A percentile compares a stretch with the other conserved stretches of the same genome.
Conservation (phyloP, 2,113 vertebrate species). For the Procavia capensis region DNA sequence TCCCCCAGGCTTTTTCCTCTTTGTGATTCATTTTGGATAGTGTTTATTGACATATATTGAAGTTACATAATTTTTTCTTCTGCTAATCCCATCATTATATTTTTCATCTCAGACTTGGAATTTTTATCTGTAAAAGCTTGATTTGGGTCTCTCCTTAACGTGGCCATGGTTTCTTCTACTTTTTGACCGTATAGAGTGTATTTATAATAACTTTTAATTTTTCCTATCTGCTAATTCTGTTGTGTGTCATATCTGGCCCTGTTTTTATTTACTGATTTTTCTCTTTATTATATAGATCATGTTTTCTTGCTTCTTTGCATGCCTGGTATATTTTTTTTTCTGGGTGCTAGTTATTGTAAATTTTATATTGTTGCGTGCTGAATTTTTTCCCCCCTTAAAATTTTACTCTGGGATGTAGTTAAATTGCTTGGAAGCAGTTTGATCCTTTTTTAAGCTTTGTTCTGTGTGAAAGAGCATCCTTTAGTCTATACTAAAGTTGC, state of each 20-base stretch:
- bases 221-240: not conserved
- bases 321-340: not conserved
- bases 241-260: not conserved
- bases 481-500: not conserved
- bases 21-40: not conserved
- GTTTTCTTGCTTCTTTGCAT: not conserved
- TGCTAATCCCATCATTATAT: not conserved
- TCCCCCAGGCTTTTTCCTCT: not conserved
- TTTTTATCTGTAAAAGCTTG: constrained; percentile 11
- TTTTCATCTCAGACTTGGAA: not conserved
- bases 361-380: not conserved
- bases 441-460: constrained; percentile 30
- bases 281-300: not conserved
- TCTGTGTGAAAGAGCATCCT: not conserved
- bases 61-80: not conserved
- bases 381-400: not conserved
- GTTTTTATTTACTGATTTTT: not conserved
- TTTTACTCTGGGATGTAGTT: not conserved
- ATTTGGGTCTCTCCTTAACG: not conserved
- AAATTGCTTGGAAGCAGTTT: not conserved
- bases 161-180: not conserved
- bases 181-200: not conserved
- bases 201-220: not conserved
- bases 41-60: not conserved
- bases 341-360: not conserved